These are phyloP conservation scores for Didymodactylos carnosus DNA, from an alignment of 2,888 invertebrate genomes.

Conservation along the genomic window DNA sequence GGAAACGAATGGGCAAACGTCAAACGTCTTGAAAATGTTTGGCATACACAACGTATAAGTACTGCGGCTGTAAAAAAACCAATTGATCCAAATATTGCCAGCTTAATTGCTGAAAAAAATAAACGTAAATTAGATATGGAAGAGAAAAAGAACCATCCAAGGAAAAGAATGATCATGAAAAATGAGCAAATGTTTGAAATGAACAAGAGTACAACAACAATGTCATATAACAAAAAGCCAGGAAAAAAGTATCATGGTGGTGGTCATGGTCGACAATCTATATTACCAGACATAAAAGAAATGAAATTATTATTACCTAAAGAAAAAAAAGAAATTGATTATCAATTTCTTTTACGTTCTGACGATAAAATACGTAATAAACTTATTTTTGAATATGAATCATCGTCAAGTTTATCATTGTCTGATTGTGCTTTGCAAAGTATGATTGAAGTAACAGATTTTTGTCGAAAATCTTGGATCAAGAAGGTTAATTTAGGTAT, in stretches of 20 bases:
- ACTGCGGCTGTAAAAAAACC: too few relatives aligned
- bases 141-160: too few relatives aligned
- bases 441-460: not conserved
- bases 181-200: too few relatives aligned
- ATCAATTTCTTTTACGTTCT: not conserved
- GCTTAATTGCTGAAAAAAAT: too few relatives aligned
- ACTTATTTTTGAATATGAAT: not conserved
- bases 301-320: too few relatives aligned
- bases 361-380: not conserved
- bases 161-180: too few relatives aligned
- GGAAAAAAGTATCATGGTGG: not conserved
- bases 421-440: not conserved
- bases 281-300: not conserved
- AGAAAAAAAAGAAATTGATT: not conserved
- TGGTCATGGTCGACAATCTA: not conserved
- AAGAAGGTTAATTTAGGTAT: slow-evolving; percentile 3
- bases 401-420: not conserved
- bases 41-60: not conserved
- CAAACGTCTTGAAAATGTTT: not conserved
- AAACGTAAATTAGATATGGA: too few relatives aligned
- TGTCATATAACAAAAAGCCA: not conserved
- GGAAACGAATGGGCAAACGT: not conserved
- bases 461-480: slow-evolving; percentile 3
- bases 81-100: too few relatives aligned
- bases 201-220: too few relatives aligned